phyloP scores from a whole-genome alignment of 1,140 invertebrate genomes.

The Aphelinus certus region DNA sequence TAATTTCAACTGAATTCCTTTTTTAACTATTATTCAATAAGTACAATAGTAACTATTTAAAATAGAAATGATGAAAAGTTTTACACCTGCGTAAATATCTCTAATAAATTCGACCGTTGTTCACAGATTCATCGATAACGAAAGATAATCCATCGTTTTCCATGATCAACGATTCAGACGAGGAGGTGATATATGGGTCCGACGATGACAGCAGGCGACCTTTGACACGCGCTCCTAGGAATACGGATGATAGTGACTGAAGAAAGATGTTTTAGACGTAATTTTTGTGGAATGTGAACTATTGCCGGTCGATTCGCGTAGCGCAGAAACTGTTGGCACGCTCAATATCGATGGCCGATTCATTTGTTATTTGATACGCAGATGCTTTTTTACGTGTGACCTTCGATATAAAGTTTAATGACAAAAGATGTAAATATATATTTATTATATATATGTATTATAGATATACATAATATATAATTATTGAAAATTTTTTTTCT shows the following conservation, averaged over 20 bases:
- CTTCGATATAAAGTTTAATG: slow-evolving; percentile 7
- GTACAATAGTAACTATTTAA: too few relatives aligned
- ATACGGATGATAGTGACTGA: slow-evolving; percentile 77
- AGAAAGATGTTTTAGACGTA: not conserved
- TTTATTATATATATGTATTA: slow-evolving; percentile 21
- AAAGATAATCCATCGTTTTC: slow-evolving; percentile 98
- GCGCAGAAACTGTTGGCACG: not conserved
- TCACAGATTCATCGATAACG: slow-evolving; percentile 86
- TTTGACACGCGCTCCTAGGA: slow-evolving; percentile 70
- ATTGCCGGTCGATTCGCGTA: slow-evolving; percentile 2
- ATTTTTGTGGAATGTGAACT: not conserved
- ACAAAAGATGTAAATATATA: slow-evolving; percentile 23
- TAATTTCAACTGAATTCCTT: too few relatives aligned
- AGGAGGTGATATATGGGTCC: slow-evolving; percentile 95
- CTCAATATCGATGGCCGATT: not conserved
- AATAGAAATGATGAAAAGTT: slow-evolving; percentile 11
- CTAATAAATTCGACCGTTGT: slow-evolving; percentile 9
- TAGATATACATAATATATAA: slow-evolving; percentile 14
- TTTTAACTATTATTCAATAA: too few relatives aligned
- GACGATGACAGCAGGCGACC: slow-evolving; percentile 86
- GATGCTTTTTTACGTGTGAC: slow-evolving; percentile 34
- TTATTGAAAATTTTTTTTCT: not conserved
- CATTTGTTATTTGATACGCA: slow-evolving; percentile 38
- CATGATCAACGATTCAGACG: slow-evolving; percentile 98
- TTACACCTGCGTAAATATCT: slow-evolving; percentile 37